Evolutionary conservation across 2,888 invertebrate species (phyloP).

Genomic region (Cataglyphis albicans): DNA sequence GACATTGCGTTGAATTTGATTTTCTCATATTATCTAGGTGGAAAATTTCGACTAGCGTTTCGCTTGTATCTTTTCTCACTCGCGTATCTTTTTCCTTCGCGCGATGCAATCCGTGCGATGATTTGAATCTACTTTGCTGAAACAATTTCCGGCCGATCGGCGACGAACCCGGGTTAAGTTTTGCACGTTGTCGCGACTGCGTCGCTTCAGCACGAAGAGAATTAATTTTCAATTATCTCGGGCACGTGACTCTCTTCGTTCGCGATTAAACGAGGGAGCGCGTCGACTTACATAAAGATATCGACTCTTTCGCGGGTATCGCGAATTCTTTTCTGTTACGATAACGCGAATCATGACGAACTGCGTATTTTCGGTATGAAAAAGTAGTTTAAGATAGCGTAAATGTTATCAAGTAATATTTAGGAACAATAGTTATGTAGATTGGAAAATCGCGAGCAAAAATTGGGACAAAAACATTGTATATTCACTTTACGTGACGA

Average conservation of each 20-base stretch:
- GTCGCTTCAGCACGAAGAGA: slow-evolving; percentile 16
- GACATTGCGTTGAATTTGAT: slow-evolving; percentile 11
- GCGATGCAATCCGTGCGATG: background rate
- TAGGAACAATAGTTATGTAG: background rate
- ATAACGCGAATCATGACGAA: slow-evolving; percentile 2
- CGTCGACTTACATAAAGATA: background rate
- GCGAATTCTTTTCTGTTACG: background rate
- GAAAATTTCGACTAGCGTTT: background rate
- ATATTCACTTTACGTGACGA: background rate
- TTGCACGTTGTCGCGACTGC: slow-evolving; percentile 25
- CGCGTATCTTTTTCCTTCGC: background rate
- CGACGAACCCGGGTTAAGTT: slow-evolving; percentile 13
- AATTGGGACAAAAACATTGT: slow-evolving; percentile 2
- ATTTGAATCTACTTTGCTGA: slow-evolving; percentile 26
- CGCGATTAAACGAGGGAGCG: slow-evolving; percentile 34
- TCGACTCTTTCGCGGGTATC: background rate
- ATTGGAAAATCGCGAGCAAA: background rate
- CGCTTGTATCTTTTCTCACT: background rate
- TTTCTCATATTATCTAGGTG: background rate
- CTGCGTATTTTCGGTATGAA: background rate
- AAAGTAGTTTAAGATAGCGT: background rate
- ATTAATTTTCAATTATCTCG: slow-evolving; percentile 56
- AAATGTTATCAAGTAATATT: no score
- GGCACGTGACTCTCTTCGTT: slow-evolving; percentile 25
- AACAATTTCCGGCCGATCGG: slow-evolving; percentile 5